Base-by-base conservation (phyloP, 2,888 invertebrate genomes). In the Nephrotoma guestfalica region DNA sequence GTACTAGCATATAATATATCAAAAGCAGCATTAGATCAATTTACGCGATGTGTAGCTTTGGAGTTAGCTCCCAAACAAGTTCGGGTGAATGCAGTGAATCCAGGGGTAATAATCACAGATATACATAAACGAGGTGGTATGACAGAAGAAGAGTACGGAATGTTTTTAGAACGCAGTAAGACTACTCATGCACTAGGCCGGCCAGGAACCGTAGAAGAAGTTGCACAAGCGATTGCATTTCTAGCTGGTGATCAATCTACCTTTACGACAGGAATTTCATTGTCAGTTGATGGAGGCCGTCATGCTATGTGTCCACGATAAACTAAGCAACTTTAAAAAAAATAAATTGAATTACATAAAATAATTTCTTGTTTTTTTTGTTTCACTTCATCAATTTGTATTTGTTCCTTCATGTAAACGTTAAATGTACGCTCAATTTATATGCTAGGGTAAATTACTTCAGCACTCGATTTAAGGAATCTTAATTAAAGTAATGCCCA, bases 221-320 rank as follows among this genome's bases (percentile, higher is more conserved):
- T 97, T 2, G 96, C 98, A 3, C 93, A 94, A 88, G 94, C 96
- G 0, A 97, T 98, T 88, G 93, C 94, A 57, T 98, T 97, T 91
- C 92, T 98, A 88, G 97, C 97, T 0, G 95, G 96, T 87, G 95
- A 95, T 87, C 47, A 94, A 88, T 94, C 96, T 2, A 96, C 96
- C 89, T 97, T 96, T 90, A 96, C 97, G 18, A 98, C 98, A 42
- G 98, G 97, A 5, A 96, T 93, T 41, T 94, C 94, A 40, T 89
- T 98, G 43, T 95, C 96, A 4, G 95, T 98, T n/a, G 98, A 98
- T 91, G 98, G 98, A 11, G 98, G 98, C 3, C 92, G 97, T 87
- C 96, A 96, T 91, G 95, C 95, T 7, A 95, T 97, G 95, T 97
- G 97, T 88, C 97, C 97, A 43, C 93, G 97, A 89, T 85, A 85